phyloP scores from a whole-genome alignment of 64 coral and sea anemone species.

The Porites australiensis region DNA sequence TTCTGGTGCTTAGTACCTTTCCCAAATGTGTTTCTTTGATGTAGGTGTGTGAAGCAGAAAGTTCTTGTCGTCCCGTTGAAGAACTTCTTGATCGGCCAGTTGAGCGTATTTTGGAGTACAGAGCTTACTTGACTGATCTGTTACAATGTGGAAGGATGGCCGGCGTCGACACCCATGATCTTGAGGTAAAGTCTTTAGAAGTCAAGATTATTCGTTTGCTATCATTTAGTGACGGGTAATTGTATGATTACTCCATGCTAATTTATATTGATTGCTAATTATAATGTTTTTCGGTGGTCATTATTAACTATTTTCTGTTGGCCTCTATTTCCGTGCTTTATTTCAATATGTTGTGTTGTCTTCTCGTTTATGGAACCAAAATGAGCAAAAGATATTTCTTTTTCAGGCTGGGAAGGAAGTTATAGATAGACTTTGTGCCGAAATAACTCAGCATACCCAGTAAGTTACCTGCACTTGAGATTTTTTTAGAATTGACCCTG shows the following conservation, averaged over 20 bases:
- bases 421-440: constrained; percentile 65
- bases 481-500: not conserved
- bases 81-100: constrained; percentile 51
- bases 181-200: constrained; percentile 36
- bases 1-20: too few species aligned
- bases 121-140: constrained; percentile 33
- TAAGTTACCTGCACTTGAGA: constrained; percentile 28
- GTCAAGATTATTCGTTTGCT: too few species aligned
- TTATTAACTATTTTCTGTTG: too few species aligned
- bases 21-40: not conserved
- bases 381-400: not conserved
- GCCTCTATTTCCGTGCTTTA: too few species aligned
- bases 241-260: not conserved
- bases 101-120: constrained; percentile 72
- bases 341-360: too few species aligned
- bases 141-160: constrained; percentile 52
- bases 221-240: not conserved
- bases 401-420: constrained; percentile 64
- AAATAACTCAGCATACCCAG: constrained; percentile 66
- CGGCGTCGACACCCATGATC: constrained; percentile 47
- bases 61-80: constrained; percentile 35
- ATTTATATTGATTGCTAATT: too few species aligned
- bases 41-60: constrained; percentile 39
- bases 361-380: not conserved
- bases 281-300: too few species aligned